Conservation (phyloP, 2,888 invertebrate species). For the Tetranychus piercei region DNA sequence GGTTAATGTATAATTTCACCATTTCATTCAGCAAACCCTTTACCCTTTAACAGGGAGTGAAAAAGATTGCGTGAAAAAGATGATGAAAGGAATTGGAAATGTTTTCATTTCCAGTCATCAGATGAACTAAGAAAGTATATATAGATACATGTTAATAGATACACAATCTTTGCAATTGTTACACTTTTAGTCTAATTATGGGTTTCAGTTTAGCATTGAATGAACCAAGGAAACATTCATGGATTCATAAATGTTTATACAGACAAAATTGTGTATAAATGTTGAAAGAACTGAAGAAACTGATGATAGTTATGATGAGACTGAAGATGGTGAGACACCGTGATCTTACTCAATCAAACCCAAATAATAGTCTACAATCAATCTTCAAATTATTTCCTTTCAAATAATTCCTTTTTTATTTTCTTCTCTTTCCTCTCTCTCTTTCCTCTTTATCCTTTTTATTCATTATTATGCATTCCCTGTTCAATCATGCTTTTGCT, state of each 20-base stretch:
- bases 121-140: too few relatives aligned
- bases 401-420: not conserved
- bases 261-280: not conserved
- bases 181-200: not conserved
- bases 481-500: not conserved
- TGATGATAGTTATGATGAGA: not conserved
- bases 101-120: not conserved
- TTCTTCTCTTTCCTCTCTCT: not conserved
- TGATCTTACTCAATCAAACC: not conserved
- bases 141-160: not conserved
- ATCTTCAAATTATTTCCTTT: slow-evolving; percentile 1
- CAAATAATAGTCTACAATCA: not conserved
- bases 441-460: not conserved
- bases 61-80: not conserved
- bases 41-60: not conserved
- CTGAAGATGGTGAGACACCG: not conserved
- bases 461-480: not conserved
- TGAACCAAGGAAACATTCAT: too few relatives aligned
- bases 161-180: not conserved
- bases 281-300: not conserved
- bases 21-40: not conserved
- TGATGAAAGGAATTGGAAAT: not conserved
- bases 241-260: not conserved
- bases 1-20: not conserved
- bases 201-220: not conserved